Evolutionary conservation across 2,888 invertebrate genomes (phyloP), one percentile per base, ranked within the genome.

Genomic region (Pandemis corylana): DNA sequence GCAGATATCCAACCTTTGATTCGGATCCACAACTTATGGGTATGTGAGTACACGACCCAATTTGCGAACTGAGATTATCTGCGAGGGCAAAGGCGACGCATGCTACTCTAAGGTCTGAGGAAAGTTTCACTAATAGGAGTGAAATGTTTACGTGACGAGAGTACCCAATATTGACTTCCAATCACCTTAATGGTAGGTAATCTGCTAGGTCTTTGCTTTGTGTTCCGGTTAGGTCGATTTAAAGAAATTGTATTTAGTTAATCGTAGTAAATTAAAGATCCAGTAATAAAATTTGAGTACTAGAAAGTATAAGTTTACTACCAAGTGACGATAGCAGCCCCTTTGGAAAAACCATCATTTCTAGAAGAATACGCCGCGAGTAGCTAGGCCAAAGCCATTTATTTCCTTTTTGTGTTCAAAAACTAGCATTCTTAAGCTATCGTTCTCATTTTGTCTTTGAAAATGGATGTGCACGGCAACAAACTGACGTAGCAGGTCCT

Each of bases 61-160:
- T 75, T 75, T 67, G 67, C 70, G 41, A 63, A 75, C 62, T 63
- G 70, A 75, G 75, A 75, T 75, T 67, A 75, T 75, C 75, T 59
- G 56, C 7, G n/a, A 74, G 71, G 75, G 75, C 51, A 75, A 71
- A 75, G 75, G 75, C 67, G 70, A 66, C 53, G 75, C 70, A 62
- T 75, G 75, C 15, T 41, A 5, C 62, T 51, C 46, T 46, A 10
- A 53, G 59, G 51, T 44, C 61, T 61, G 13, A 71, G 46, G 62
- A 63, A 75, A 75, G 67, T 56, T 71, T 46, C 41, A 51, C 65
- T 74, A 42, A 66, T 74, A 74, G 7, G n/a, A 67, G 13, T 36
- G 12, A 69, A 66, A 41, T 51, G 59, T 49, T 53, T 15, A 53
- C 28, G 28, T 59, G 28, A 63, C 13, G 41, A n/a, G 42, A 42